Evolutionary conservation across 2,113 vertebrate species (phyloP).

Genomic region (Nesospiza acunhae): DNA sequence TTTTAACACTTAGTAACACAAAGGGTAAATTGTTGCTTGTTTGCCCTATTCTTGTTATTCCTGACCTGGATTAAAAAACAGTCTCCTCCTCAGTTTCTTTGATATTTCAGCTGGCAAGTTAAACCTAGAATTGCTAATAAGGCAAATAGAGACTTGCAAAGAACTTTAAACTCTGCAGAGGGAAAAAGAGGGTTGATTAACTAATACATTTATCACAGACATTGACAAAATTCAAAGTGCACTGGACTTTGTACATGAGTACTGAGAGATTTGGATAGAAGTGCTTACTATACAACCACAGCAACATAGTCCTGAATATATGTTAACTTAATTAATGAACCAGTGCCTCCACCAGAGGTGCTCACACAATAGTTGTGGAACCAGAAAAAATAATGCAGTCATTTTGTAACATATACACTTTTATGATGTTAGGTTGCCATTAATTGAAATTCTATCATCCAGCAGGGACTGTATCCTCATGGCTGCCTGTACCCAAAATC

Average conservation of each 20-base stretch:
- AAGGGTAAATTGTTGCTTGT: neutral
- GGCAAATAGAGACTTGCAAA: neutral
- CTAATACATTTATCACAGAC: neutral
- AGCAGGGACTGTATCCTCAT: neutral
- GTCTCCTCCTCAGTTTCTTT: neutral
- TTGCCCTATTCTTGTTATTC: neutral
- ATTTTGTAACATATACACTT: neutral
- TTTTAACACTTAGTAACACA: neutral
- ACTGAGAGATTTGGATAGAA: neutral
- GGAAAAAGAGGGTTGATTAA: neutral
- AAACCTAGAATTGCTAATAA: neutral
- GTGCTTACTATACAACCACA: neutral
- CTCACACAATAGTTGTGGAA: neutral
- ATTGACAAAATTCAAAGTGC: neutral
- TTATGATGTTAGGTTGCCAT: neutral
- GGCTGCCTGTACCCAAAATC: neutral
- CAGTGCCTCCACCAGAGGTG: neutral
- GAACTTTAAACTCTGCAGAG: neutral
- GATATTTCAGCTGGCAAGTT: neutral
- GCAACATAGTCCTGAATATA: rapidly evolving
- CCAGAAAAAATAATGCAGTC: neutral
- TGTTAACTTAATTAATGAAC: neutral
- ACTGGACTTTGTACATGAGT: rapidly evolving
- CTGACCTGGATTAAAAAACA: neutral
- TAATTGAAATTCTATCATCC: neutral